Conservation (phyloP, 2,888 invertebrate species). For the Coecobrya sp. region DNA sequence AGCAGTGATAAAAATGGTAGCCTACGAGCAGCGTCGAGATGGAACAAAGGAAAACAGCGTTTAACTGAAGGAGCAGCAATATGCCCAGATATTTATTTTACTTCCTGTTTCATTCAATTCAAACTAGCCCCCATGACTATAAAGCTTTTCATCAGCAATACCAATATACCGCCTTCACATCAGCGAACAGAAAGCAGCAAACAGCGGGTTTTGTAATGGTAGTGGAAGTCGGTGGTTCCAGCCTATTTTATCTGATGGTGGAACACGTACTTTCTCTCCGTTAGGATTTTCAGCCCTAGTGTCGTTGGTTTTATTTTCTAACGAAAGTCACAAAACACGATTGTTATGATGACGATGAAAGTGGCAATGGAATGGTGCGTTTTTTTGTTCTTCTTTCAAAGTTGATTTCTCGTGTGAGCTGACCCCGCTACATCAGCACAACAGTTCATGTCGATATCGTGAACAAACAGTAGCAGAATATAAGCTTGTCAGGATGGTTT, state of each 20-base stretch:
- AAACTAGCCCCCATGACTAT: background rate
- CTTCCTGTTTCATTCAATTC: conserved; percentile 32
- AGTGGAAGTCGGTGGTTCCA: background rate
- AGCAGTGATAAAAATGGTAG: background rate
- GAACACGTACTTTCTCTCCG: conserved; percentile 3
- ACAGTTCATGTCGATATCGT: background rate
- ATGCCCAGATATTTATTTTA: background rate
- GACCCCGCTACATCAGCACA: background rate
- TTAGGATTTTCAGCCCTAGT: background rate
- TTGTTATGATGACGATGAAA: background rate
- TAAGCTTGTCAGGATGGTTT: background rate
- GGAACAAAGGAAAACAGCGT: background rate
- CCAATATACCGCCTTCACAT: background rate
- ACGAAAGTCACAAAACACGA: background rate
- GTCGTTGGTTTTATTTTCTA: background rate
- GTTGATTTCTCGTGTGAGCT: conserved; percentile 50
- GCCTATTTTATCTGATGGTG: conserved; percentile 11
- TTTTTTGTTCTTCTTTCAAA: conserved; percentile 1
- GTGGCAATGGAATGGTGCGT: conserved; percentile 27
- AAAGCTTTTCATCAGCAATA: conserved; percentile 36
- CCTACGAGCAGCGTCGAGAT: background rate
- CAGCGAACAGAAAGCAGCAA: background rate
- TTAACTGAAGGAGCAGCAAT: conserved; percentile 2
- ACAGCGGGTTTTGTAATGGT: conserved; percentile 5
- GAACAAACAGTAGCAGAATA: background rate